Conservation (phyloP, 2,888 invertebrate species). For the Andrena haemorrhoa region DNA sequence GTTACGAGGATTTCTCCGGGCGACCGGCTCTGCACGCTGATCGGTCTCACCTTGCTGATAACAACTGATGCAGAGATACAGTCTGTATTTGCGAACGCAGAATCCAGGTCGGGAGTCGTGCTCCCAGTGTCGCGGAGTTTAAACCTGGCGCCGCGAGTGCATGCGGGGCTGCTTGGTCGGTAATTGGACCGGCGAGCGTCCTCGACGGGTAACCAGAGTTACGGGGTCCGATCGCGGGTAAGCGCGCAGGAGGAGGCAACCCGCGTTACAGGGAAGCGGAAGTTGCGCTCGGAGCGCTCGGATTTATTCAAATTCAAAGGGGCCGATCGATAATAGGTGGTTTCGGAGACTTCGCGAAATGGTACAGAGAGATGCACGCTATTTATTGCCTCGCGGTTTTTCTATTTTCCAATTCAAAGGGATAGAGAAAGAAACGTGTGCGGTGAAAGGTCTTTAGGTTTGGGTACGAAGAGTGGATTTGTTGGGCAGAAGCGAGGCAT, state of each 20-base stretch:
- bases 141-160: not conserved
- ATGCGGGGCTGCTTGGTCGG: not conserved
- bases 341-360: no score
- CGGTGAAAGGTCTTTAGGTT: no score
- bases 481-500: not conserved
- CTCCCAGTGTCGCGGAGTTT: not conserved
- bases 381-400: no score
- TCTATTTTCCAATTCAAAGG: no score
- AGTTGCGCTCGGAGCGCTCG: no score
- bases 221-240: not conserved
- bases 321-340: no score
- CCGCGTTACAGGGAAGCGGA: no score
- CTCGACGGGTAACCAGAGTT: not conserved
- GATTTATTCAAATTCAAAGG: no score
- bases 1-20: slow-evolving; percentile 49
- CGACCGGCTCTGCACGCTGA: not conserved
- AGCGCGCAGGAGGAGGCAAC: not conserved
- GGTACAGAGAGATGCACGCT: no score
- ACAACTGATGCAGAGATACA: not conserved
- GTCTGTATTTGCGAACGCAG: not conserved
- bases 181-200: not conserved
- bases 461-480: no score
- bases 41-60: not conserved
- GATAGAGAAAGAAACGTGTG: no score
- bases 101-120: not conserved